Percentiles rank a stretch among this genome's conserved stretches.
phyloP scores from a whole-genome alignment of 1,140 invertebrate species.

The Danaus plexippus region DNA sequence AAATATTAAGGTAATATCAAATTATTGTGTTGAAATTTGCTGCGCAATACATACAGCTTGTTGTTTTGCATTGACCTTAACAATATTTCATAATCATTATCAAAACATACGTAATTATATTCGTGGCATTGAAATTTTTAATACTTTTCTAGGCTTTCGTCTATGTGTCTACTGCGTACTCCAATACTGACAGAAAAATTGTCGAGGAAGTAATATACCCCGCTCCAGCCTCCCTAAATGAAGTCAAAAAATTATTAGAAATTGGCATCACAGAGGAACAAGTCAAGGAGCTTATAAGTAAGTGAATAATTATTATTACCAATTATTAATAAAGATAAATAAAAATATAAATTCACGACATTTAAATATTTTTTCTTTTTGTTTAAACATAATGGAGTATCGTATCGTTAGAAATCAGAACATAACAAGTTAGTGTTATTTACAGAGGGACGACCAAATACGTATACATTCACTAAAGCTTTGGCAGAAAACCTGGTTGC shows the following conservation, averaged over 20 bases:
- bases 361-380: too few species aligned
- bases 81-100: too few species aligned
- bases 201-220: slow-evolving; percentile 81
- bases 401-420: too few species aligned
- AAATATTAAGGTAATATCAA: slow-evolving; percentile 16
- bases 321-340: too few species aligned
- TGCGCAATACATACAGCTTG: too few species aligned
- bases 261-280: slow-evolving; percentile 16
- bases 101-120: too few species aligned
- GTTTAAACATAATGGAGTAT: too few species aligned
- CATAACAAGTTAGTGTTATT: background rate
- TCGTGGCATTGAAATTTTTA: too few species aligned
- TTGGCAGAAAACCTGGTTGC: slow-evolving; percentile 18
- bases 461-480: slow-evolving; percentile 23
- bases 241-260: slow-evolving; percentile 58
- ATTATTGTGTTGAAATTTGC: background rate
- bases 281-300: slow-evolving; percentile 17
- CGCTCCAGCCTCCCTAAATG: slow-evolving; percentile 75
- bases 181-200: slow-evolving; percentile 81
- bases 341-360: too few species aligned
- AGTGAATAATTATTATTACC: slow-evolving; percentile 1
- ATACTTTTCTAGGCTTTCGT: slow-evolving; percentile 75
- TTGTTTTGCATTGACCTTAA: too few species aligned
- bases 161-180: slow-evolving; percentile 90
- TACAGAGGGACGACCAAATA: slow-evolving; percentile 23